Base-by-base conservation (phyloP, 2,888 invertebrate species). In the Cheilosia pagana region DNA sequence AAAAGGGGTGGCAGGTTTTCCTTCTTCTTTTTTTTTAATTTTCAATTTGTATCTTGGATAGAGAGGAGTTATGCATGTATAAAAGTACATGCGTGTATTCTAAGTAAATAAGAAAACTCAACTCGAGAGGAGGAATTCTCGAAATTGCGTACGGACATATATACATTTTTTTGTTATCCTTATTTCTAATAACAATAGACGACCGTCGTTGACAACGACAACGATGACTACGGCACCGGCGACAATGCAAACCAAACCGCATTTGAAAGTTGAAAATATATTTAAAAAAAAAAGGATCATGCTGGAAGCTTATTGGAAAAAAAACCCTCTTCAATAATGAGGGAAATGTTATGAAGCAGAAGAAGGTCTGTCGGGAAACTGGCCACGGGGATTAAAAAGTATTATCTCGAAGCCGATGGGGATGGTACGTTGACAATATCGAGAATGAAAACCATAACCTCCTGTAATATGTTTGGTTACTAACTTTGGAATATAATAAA, bases 1-100 rank as follows among this genome's bases (percentile, higher is more conserved):
- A 63, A 57, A 70, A 81, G 75, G 62, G 75, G 79, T 79, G 72
- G 72, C 67, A 50, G 67, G 39, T 41, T 71, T 78, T 12, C 50
- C 28, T 14, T 12, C 35, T 12, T 70, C 60, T 77, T 74, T 78
- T 72, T 68, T 79, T 83, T 63, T 19, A 68, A 81, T 57, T 70
- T 83, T 75, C 81, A 81, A 81, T 81, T 83, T 74, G 62, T 60
- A 70, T 60, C 81, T 63, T 74, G 62, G 39, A 35, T 59, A 53
- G 41, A 70, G 28, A 43, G 35, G 23, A 43, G 35, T 31, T 39
- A 60, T 59, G 45, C 45, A 65, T 43, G 48, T 31, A 72, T 65
- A 21, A 35, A 16, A 41, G 19, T 41, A 19, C 23, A 57, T 41
- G 57, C 41, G 65, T 45, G 52, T 52, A 65, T 31, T 52, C 53